phyloP scores from a whole-genome alignment of 1,140 invertebrate species.

The Epicauta chinensis region DNA sequence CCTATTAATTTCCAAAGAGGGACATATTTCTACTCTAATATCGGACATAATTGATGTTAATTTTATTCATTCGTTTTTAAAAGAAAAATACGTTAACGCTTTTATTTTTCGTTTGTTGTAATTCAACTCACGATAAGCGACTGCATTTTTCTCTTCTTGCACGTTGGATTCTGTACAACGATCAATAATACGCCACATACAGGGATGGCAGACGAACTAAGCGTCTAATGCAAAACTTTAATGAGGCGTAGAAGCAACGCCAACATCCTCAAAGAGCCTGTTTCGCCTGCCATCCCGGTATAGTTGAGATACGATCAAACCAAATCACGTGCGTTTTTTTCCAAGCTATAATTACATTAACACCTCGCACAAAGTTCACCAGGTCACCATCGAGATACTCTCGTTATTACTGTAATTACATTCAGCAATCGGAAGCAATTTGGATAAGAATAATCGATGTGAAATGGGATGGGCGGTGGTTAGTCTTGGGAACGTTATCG shows the following conservation, averaged over 20 bases:
- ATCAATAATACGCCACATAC: too few relatives aligned
- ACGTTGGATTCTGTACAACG: too few relatives aligned
- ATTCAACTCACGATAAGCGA: too few relatives aligned
- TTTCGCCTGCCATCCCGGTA: background rate
- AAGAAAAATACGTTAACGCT: too few relatives aligned
- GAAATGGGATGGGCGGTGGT: conserved; percentile 1
- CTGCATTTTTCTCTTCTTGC: too few relatives aligned
- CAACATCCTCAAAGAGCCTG: too few relatives aligned
- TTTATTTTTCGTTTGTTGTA: too few relatives aligned
- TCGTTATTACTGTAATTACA: conserved; percentile 10
- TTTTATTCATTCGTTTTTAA: conserved; percentile 13
- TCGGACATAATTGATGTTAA: conserved; percentile 16
- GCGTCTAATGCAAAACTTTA: too few relatives aligned
- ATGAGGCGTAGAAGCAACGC: too few relatives aligned
- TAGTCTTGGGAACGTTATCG: too few relatives aligned
- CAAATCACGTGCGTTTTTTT: conserved; percentile 10
- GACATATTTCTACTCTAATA: conserved; percentile 17
- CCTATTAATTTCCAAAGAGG: conserved; percentile 16
- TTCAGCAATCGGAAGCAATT: conserved; percentile 14
- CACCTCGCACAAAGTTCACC: conserved; percentile 5
- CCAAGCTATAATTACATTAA: conserved; percentile 10
- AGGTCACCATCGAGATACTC: background rate
- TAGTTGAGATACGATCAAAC: background rate
- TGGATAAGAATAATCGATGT: background rate
- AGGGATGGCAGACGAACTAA: too few relatives aligned